phyloP scores from a whole-genome alignment of 2,113 vertebrate species.

The Syngnathoides biaculeatus region DNA sequence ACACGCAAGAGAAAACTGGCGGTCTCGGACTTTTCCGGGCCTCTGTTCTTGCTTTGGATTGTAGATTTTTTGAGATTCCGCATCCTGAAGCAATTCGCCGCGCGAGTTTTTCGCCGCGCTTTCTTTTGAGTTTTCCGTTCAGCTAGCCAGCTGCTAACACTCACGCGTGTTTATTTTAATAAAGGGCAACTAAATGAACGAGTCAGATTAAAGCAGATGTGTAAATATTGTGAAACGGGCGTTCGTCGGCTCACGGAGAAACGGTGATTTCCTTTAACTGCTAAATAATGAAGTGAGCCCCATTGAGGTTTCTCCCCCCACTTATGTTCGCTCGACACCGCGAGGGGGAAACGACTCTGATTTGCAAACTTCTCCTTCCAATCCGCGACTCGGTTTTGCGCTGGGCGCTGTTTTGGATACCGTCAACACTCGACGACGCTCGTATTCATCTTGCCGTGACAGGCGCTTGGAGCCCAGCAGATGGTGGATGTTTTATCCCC shows the following conservation, averaged over 20 bases:
- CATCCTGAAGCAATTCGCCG: constrained; percentile 53
- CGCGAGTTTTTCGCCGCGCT: constrained; percentile 39
- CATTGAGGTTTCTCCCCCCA: constrained; percentile 3
- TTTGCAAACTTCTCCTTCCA: neutral
- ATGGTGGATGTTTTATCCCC: constrained; percentile 46
- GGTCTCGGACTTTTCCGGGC: neutral
- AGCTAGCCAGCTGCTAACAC: constrained; percentile 69
- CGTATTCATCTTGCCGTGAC: constrained; percentile 47
- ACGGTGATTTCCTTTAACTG: constrained; percentile 71
- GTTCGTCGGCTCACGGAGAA: constrained; percentile 46
- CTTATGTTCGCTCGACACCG: constrained; percentile 16
- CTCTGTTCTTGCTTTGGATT: constrained; percentile 28
- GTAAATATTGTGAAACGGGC: constrained; percentile 58
- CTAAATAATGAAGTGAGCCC: constrained; percentile 62
- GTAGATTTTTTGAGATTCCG: constrained; percentile 54
- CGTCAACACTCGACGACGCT: constrained; percentile 27
- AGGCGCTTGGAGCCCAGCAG: constrained; percentile 34
- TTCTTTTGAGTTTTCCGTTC: constrained; percentile 32
- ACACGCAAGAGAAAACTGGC: neutral
- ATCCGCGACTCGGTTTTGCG: constrained; percentile 14
- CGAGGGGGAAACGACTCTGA: neutral
- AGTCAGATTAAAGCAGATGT: constrained; percentile 72
- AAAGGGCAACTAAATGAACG: constrained; percentile 69
- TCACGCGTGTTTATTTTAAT: constrained; percentile 65
- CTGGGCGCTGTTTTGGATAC: constrained; percentile 50